Base-by-base conservation (phyloP, 35 echinoderm and acorn worm genomes). In the Apostichopus californicus region DNA sequence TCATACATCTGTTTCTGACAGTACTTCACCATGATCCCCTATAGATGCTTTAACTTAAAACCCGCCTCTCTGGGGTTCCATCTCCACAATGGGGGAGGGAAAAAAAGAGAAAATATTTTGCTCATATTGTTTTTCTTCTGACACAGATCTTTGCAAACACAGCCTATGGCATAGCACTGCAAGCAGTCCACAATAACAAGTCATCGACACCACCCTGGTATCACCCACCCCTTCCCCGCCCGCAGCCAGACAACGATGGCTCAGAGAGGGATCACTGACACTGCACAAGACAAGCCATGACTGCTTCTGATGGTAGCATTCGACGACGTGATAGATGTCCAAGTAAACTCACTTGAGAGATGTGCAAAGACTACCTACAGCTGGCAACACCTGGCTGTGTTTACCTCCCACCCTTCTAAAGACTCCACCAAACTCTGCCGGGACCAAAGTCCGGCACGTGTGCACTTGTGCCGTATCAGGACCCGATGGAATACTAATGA, bases 361-460 rank as follows among this genome's bases (percentile, higher is more conserved):
- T 75, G 15, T 20, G 71, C 6, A 75, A 75, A 75, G 71, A 75
- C 71, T 75, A 75, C 71, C 71, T 75, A 75, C 71, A 75, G 17
- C 34, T 46, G 34, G n/a, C 71, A 75, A 75, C 71, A 75, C 71
- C 71, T 75, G 71, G 13, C 71, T 20, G 71, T 75, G 71, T 75
- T 75, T 75, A 75, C 71, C 71, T 61, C 12, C 71, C 64, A 68
- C 64, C 71, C 15, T 22, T n/a, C 17, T 7, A 75, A 75, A 75
- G 21, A 22, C 71, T 75, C 17, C 71, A 75, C 71, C 71, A 75
- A 75, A 75, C 15, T 75, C 71, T 20, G 71, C 20, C 71, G n/a
- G 17, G 71, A 75, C 71, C 71, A 75, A 75, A 75, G 71, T 75
- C 17, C 71, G 71, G 71, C 71, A 75, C 71, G 71, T 75, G 71